Base-by-base conservation (phyloP, 2,888 invertebrate species). In the Eledona agricola region DNA sequence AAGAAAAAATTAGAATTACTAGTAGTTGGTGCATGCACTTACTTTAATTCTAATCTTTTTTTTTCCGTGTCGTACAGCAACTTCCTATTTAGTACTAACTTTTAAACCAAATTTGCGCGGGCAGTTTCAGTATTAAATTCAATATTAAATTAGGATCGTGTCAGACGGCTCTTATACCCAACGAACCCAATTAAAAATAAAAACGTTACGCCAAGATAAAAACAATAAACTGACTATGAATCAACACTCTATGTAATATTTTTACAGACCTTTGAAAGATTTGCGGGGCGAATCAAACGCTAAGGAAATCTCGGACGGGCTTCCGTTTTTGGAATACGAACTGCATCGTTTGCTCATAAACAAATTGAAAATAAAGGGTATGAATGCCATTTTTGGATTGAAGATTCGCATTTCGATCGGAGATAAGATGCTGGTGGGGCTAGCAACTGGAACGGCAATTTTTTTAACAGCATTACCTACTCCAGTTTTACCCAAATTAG, bases 251-350 rank as follows among this genome's bases (percentile, higher is more conserved):
- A 5, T 4, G 19, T 5, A 4, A 4, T 19, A 3, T 28, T 28
- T 20, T 35, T 35, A 1, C 9, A 43, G 92, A 28, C 81, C 86
- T 0, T 86, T 94, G 60, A 85, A 87, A 29, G 90, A 92, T 62
- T 81, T 88, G 3, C 83, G 89, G 5, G 89, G 91, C 0, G 96
- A 96, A 77, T 81, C 88, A 0, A 89, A 90, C 61, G 93, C 97
- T 2, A 87, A 95, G 64, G 96, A 97, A 78, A 92, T 98, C 52
- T 96, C 96, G 1, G 93, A 97, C 79, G 91, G 91, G 64, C 79
- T 97, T 43, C 97, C 97, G 0, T 97, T 97, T 79, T 77, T 97
- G 43, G 97, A 98, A 75, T 97, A 96, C 73, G 96, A 98, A 74
- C 79, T 98, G 31, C 96, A 98, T 76, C 86, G 93, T 53, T 83